Base-by-base conservation (phyloP, 1,140 invertebrate species). In the Platyura marginata region DNA sequence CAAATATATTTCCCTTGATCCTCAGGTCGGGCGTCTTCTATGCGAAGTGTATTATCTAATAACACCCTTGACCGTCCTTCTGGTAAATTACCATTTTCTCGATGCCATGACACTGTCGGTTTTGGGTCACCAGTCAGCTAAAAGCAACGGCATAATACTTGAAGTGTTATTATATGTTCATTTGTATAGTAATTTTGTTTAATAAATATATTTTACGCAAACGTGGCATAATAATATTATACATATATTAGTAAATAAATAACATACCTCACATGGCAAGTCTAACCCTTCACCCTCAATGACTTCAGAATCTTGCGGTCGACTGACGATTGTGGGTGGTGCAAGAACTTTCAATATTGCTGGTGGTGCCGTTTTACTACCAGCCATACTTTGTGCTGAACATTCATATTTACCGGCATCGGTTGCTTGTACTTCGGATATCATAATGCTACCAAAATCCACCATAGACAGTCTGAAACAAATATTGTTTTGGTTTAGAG, bases 1-100 rank as follows among this genome's bases (percentile, higher is more conserved):
- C 77, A 80, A 40, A 75, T 72, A 48, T 80, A 80, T 40, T 70
- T 62, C 2, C 77, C 77, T 51, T 79, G 72, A 58, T 83, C 80
- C 40, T 69, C 65, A 0, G 73, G 62, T 11, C 66, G 67, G 10
- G 77, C 72, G 44, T 71, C 65, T 43, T 73, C 71, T 44, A 82
- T 79, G 25, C 67, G 58, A 18, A 82, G 56, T 48, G 69, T 74
- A 46, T 75, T 75, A 50, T 77, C 71, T 21, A 76, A 70, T 29
- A 75, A 56, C 42, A 77, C 70, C 42, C 72, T 65, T 13, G 71
- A 70, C 51, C 75, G 65, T 9, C 72, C 71, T 45, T 70, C 67
- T 3, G 76, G 74, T 64, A 81, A 76, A 51, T 74, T 70, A 2
- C 72, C 75, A 43, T 77, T 71, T 47, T 76, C 69, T 23, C 75